Conservation (phyloP, 2,888 invertebrate species). For the Acanthosepion lycidas region DNA sequence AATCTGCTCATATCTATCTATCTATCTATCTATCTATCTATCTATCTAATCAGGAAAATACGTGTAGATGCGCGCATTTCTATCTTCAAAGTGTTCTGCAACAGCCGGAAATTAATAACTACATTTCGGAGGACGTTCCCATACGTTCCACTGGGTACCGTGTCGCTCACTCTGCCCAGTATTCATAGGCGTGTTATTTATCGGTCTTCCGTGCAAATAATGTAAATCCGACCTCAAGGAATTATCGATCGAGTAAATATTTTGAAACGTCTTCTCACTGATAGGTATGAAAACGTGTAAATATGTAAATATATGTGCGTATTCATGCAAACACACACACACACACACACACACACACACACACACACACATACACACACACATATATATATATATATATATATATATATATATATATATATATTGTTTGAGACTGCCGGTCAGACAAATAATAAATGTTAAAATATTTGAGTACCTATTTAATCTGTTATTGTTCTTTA, state of each 20-base stretch:
- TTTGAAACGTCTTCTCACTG: not conserved
- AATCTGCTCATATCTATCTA: not conserved
- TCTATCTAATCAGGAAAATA: not conserved
- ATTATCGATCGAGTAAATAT: conserved; percentile 6
- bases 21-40: conserved; percentile 14
- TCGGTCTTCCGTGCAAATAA: not conserved
- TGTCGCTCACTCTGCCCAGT: not conserved
- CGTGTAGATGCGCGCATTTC: not conserved
- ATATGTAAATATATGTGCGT: not conserved
- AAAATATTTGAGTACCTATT: not conserved
- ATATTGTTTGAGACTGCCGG: not conserved
- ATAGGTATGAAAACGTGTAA: not conserved
- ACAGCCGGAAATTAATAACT: conserved; percentile 33
- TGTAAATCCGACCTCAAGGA: conserved; percentile 21
- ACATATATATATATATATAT: not conserved
- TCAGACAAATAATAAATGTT: not conserved
- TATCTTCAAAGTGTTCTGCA: conserved; percentile 33
- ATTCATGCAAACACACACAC: not conserved
- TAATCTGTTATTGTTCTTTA: not conserved
- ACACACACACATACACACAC: not conserved
- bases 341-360: not conserved
- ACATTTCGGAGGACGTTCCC: not conserved
- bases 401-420: not conserved
- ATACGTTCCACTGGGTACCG: conserved; percentile 33
- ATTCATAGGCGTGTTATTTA: conserved; percentile 33